Conservation (phyloP, 2,888 invertebrate genomes). For the Orthosia gothica region DNA sequence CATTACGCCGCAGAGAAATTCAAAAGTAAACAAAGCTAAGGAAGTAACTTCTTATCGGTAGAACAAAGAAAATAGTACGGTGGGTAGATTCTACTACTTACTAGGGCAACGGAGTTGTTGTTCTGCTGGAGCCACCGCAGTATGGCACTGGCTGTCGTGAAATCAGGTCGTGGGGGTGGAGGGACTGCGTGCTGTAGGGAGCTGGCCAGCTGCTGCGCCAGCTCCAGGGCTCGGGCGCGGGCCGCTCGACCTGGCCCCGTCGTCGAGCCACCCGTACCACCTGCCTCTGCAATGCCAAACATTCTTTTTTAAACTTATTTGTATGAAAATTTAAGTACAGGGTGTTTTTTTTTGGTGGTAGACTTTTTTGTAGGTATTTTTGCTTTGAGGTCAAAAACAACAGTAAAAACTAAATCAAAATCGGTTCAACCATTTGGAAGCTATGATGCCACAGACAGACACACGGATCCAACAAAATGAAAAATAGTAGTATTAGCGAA, state of each 20-base stretch:
- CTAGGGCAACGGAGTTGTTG: slow-evolving; percentile 87
- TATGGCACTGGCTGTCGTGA: slow-evolving; percentile 93
- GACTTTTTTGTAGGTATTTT: no score
- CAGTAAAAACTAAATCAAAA: no score
- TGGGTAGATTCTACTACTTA: slow-evolving; percentile 72
- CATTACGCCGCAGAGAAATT: slow-evolving; percentile 21
- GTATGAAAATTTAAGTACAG: no score
- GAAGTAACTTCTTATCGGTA: slow-evolving; percentile 31
- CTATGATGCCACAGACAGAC: no score
- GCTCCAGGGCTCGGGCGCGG: slow-evolving; percentile 91
- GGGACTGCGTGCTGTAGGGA: slow-evolving; percentile 93
- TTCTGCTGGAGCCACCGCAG: slow-evolving; percentile 93
- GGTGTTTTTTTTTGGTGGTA: background rate
- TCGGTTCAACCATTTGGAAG: no score
- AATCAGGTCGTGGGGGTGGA: slow-evolving; percentile 93
- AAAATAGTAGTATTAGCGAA: no score
- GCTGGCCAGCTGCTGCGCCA: slow-evolving; percentile 92
- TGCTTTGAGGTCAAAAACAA: no score
- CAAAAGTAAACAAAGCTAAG: slow-evolving; percentile 41
- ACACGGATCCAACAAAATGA: no score
- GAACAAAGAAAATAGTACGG: slow-evolving; percentile 27
- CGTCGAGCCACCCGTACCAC: slow-evolving; percentile 77
- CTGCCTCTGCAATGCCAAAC: slow-evolving; percentile 80
- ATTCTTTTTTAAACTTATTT: background rate
- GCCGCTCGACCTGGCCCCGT: slow-evolving; percentile 87